These are phyloP conservation scores for Sardina pilchardus DNA, from an alignment of 2,113 vertebrate genomes.

Conservation along the genomic window DNA sequence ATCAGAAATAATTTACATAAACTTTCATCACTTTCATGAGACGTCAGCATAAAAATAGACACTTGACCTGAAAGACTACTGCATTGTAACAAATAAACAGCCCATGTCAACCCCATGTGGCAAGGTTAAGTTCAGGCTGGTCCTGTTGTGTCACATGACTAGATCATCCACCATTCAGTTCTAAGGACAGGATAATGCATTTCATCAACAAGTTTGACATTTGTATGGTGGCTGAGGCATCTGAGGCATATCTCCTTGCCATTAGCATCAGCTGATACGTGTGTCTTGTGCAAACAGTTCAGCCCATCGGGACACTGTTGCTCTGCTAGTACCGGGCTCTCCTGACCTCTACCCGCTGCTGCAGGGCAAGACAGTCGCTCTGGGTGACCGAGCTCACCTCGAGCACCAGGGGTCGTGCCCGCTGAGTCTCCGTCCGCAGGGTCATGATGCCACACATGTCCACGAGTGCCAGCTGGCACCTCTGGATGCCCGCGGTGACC, in stretches of 20 bases:
- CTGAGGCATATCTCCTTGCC: not conserved
- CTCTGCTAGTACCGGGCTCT: not conserved
- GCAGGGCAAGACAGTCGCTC: slow-evolving; percentile 73
- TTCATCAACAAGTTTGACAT: not conserved
- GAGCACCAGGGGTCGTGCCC: slow-evolving; percentile 74
- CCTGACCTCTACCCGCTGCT: slow-evolving; percentile 71
- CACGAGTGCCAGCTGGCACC: slow-evolving; percentile 85
- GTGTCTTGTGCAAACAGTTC: not conserved
- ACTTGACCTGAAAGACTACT: not conserved
- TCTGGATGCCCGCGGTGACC: slow-evolving; percentile 79
- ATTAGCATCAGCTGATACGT: not conserved
- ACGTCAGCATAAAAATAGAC: not conserved
- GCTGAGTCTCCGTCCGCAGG: slow-evolving; percentile 70
- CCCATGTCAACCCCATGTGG: not conserved
- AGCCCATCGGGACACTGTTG: not conserved
- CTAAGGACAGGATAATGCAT: not conserved
- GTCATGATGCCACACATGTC: slow-evolving; percentile 94
- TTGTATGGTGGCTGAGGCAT: not conserved
- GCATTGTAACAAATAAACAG: not conserved
- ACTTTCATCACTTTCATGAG: too few relatives aligned
- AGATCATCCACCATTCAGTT: not conserved
- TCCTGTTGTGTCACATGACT: not conserved
- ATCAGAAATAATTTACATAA: not conserved
- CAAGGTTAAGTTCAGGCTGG: not conserved
- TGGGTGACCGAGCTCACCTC: slow-evolving; percentile 69